Evolutionary conservation across 2,113 vertebrate species (phyloP).

Genomic region (Gallinago media): DNA sequence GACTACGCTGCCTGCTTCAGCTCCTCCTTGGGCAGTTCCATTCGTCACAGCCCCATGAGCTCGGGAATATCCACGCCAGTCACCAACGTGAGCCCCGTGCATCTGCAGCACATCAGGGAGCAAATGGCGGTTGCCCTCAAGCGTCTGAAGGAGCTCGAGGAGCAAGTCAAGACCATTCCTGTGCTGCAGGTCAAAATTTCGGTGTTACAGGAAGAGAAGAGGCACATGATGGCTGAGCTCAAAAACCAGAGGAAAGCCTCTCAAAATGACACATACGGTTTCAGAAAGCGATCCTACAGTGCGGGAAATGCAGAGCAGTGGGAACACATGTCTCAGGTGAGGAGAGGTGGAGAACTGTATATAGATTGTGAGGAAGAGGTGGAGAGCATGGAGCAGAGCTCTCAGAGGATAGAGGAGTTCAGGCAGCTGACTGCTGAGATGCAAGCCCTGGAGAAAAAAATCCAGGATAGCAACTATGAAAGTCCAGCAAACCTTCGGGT

Average conservation of each 20-base stretch:
- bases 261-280: slow-evolving; percentile 67
- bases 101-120: slow-evolving; percentile 95
- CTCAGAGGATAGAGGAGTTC: slow-evolving; percentile 89
- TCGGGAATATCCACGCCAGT: slow-evolving; percentile 92
- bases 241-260: slow-evolving; percentile 81
- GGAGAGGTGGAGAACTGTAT: slow-evolving; percentile 85
- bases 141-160: slow-evolving; percentile 92
- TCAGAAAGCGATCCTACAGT: slow-evolving; percentile 93
- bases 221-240: slow-evolving; percentile 88
- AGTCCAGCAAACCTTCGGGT: slow-evolving; percentile 10
- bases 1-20: slow-evolving; percentile 83
- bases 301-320: slow-evolving; percentile 91
- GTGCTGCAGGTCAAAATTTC: slow-evolving; percentile 97
- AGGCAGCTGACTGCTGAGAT: slow-evolving; percentile 92
- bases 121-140: slow-evolving; percentile 96
- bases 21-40: slow-evolving; percentile 90
- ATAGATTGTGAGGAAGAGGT: slow-evolving; percentile 87
- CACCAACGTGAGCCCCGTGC: slow-evolving; percentile 92
- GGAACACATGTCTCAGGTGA: slow-evolving; percentile 79
- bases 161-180: slow-evolving; percentile 94
- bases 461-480: slow-evolving; percentile 79
- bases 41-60: slow-evolving; percentile 95
- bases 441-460: slow-evolving; percentile 91
- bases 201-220: slow-evolving; percentile 94
- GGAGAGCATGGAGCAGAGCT: slow-evolving; percentile 83